These are phyloP conservation scores for Lepidonotus clava DNA, from an alignment of 2,888 invertebrate genomes.

Conservation along the genomic window DNA sequence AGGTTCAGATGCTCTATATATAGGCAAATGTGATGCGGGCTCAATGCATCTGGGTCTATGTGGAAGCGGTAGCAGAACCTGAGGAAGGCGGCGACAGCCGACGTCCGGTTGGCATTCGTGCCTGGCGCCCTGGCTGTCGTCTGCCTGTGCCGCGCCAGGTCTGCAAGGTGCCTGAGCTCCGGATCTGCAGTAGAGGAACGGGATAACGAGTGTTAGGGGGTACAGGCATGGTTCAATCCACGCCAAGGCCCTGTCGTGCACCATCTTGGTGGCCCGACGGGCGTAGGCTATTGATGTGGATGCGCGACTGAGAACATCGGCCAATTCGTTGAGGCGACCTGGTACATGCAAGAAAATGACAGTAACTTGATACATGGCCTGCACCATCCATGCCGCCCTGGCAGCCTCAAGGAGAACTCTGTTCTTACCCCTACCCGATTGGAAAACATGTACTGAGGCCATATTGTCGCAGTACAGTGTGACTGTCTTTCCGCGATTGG, in stretches of 20 bases:
- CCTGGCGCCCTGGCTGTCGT: no score
- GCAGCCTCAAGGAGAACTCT: background rate
- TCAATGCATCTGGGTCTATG: background rate
- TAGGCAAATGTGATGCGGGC: no score
- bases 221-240: background rate
- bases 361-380: background rate
- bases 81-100: background rate
- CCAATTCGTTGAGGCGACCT: background rate
- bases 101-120: background rate
- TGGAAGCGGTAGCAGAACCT: background rate
- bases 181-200: slow-evolving; percentile 9
- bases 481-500: background rate
- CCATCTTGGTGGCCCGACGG: background rate
- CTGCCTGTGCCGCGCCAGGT: background rate
- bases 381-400: background rate
- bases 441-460: background rate
- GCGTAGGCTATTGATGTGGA: no score
- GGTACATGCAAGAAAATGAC: background rate
- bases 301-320: no score
- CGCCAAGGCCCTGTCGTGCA: background rate
- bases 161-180: background rate
- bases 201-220: background rate
- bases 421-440: background rate
- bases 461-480: background rate
- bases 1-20: background rate